Evolutionary conservation across 1,140 invertebrate genomes (phyloP), one percentile per base, ranked within the genome.

Genomic region (Lepidurus couesii): DNA sequence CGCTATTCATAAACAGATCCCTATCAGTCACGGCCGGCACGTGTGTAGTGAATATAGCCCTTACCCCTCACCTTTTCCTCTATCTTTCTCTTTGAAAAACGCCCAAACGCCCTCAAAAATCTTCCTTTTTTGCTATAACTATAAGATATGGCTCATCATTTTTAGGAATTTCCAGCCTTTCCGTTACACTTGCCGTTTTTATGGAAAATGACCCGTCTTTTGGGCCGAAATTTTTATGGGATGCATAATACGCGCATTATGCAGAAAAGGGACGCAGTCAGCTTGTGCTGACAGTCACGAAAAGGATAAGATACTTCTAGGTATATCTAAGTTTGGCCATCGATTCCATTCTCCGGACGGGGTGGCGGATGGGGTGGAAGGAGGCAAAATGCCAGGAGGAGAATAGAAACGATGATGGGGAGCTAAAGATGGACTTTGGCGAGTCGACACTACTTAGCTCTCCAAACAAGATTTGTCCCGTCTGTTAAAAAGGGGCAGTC

Each of bases 1-100:
- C 53, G 53, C 53, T 65, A 65, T 65, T 65, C 53, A 65, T 65
- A 65, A 65, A 65, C 53, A 65, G 53, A 65, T 65, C 53, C 53
- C 53, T 65, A 65, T 65, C 53, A 11, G 53, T 65, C 53, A 65
- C 53, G 53, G 53, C 53, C 53, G 53, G 53, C 53, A 65, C 53
- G 53, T 65, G 53, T 65, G 53, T 13, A 65, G 53, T 7, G 16
- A 10, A 13, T 21, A 65, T 65, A 13, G 16, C 53, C 13, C 13
- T 21, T 7, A 21, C 13, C 21, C 9, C 6, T 65, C 53, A n/a
- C 6, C 16, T 9, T 9, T 13, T 47, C 45, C 45, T 4, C 53
- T 65, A 13, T 9, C 13, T 21, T 65, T 65, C 21, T 34, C 21
- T 65, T 16, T 16, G 9, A 9, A 9, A 9, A 65, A 65, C 21